These are phyloP conservation scores for Sisyra nigra DNA, from an alignment of 2,888 invertebrate genomes.

Conservation along the genomic window DNA sequence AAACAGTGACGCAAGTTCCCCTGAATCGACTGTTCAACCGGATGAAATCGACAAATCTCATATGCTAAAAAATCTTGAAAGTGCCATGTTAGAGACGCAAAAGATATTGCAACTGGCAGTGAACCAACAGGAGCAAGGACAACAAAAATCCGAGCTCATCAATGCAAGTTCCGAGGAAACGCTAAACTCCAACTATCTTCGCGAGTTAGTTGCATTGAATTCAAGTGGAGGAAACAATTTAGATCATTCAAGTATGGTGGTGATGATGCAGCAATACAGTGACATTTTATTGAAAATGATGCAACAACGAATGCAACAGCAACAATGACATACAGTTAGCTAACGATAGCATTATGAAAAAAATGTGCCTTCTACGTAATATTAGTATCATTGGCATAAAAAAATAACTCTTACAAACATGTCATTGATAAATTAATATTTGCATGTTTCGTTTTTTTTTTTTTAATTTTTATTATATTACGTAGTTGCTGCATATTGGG, in stretches of 20 bases:
- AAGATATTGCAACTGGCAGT: constrained; percentile 35
- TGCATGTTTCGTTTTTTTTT: no score
- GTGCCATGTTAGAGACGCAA: constrained; percentile 40
- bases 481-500: no score
- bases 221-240: constrained; percentile 16
- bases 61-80: constrained; percentile 35
- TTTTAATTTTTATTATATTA: no score
- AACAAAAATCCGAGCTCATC: constrained; percentile 18
- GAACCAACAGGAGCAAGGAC: constrained; percentile 22
- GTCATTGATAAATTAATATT: no score
- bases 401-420: no score
- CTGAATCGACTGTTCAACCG: constrained; percentile 9
- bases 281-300: constrained; percentile 41
- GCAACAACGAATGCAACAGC: constrained; percentile 34
- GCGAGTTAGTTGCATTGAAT: constrained; percentile 24
- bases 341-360: no score
- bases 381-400: no score
- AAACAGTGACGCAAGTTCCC: constrained; percentile 14
- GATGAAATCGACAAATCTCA: constrained; percentile 25
- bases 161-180: constrained; percentile 30
- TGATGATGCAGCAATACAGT: constrained; percentile 44
- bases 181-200: constrained; percentile 31
- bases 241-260: constrained; percentile 33
- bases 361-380: no score
- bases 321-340: constrained; percentile 5